A percentile compares a stretch with the other conserved stretches of the same genome.
phyloP scores from a whole-genome alignment of 1,140 invertebrate species.

The Chrysomallon squamiferum region DNA sequence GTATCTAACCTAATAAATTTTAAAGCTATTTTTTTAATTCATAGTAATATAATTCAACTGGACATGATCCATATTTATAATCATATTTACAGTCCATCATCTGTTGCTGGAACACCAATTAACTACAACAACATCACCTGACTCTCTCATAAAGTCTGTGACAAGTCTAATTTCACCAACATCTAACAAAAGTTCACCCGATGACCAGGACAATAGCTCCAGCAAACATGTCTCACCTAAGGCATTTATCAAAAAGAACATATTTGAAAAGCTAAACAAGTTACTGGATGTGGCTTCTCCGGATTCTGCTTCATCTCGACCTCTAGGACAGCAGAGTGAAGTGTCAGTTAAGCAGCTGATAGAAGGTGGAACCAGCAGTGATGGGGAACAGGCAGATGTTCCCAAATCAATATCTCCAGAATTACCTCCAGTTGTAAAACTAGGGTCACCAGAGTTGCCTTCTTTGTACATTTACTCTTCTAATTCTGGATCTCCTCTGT shows the following conservation, averaged over 20 bases:
- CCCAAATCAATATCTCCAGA: conserved; percentile 20
- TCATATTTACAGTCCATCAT: too few relatives aligned
- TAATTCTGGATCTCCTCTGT: neutral
- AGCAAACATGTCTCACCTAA: conserved; percentile 7
- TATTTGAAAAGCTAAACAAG: conserved; percentile 37
- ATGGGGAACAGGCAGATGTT: neutral
- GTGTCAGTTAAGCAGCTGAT: conserved; percentile 6
- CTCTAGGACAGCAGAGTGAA: neutral
- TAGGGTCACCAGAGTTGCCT: conserved; percentile 41
- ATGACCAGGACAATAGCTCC: too few relatives aligned
- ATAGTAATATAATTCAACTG: too few relatives aligned
- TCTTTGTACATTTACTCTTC: conserved; percentile 32
- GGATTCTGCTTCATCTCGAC: neutral
- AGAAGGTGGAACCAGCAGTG: neutral
- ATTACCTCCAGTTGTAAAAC: conserved; percentile 40
- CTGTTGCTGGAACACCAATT: neutral
- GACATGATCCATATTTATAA: too few relatives aligned
- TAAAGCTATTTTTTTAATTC: too few relatives aligned
- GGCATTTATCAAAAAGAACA: conserved; percentile 33
- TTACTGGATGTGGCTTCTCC: conserved; percentile 14
- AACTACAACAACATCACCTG: too few relatives aligned
- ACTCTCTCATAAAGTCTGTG: too few relatives aligned
- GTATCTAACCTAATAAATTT: too few relatives aligned
- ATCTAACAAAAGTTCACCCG: too few relatives aligned
- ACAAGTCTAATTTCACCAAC: too few relatives aligned